phyloP scores from a whole-genome alignment of 2,113 vertebrate species.

The Nyctereutes procyonoides region DNA sequence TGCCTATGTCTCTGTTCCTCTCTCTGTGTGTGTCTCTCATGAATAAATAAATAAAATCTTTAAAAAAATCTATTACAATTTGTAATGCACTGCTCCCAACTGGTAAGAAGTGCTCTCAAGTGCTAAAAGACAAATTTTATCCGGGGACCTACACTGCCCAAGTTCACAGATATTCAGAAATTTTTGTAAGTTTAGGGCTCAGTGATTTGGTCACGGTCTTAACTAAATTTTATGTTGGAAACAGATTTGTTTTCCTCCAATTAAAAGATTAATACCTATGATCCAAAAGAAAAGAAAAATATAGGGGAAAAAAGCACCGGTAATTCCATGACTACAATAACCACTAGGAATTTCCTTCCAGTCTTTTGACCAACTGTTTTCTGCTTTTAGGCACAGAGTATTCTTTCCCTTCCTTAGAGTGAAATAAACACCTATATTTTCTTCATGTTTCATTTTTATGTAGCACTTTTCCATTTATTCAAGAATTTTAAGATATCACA shows the following conservation, averaged over 20 bases:
- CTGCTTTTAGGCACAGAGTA: neutral
- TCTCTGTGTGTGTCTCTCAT: too few species aligned
- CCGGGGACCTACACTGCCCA: neutral
- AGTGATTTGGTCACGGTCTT: neutral
- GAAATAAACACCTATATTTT: neutral
- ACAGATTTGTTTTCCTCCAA: neutral
- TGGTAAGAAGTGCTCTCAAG: neutral
- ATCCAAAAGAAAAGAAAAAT: neutral
- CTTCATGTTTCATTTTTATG: constrained; percentile 5
- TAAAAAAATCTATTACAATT: neutral
- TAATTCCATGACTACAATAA: neutral
- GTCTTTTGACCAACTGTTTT: neutral
- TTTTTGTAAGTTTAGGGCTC: neutral
- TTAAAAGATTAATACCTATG: constrained; percentile 9
- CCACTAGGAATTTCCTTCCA: neutral
- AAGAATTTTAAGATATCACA: neutral
- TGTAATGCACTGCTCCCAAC: neutral
- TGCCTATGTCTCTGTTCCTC: too few species aligned
- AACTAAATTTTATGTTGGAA: neutral
- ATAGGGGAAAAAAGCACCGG: neutral
- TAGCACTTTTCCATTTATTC: neutral
- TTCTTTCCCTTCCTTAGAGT: neutral
- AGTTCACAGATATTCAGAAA: neutral
- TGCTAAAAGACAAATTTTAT: neutral
- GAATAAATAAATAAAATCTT: too few species aligned